Evolutionary conservation across 1,140 invertebrate genomes (phyloP), one percentile per base, ranked within the genome.

Genomic region (Aradophagus sp.): DNA sequence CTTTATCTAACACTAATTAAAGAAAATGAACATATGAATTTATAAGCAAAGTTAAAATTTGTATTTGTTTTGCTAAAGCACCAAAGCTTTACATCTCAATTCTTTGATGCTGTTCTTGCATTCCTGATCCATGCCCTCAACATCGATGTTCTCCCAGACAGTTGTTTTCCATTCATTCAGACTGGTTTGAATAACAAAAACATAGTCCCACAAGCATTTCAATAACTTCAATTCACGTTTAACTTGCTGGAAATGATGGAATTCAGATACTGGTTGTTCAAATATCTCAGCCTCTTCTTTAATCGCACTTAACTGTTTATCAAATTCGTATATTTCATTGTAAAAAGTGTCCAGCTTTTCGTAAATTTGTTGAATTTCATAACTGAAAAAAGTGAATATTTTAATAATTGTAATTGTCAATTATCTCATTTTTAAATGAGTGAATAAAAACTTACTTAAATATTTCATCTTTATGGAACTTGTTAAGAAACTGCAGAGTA

Each of bases 161-260:
- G 95, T 97, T 16, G 90, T 93, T 80, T 97, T 96, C 96, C 96
- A 98, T 80, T 95, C 92, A 44, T 94, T 89, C 42, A 98, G 91
- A 56, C 90, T 93, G 0, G 91, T 92, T 74, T 88, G 87, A 2
- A 97, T 92, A 8, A 97, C 89, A 59, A 90, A 87, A 10, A 95
- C 90, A 78, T 96, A 97, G 85, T 98, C 95, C 96, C 97, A 98
- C 3, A 97, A 84, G 62, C 88, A 87, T 80, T 95, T 97, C 0
- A 93, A 77, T 73, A 95, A 84, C 68, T 90, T 91, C 4, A 97
- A 80, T 81, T 97, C 95, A 52, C 90, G 91, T 20, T 92, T 85
- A 53, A 91, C 91, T 41, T 89, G 85, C 58, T 91, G 91, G 1
- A 97, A 84, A 48, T 91, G 89, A 74, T 92, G 93, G 74, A 93